phyloP scores from a whole-genome alignment of 2,888 invertebrate species.

The Ptychoptera contaminata region DNA sequence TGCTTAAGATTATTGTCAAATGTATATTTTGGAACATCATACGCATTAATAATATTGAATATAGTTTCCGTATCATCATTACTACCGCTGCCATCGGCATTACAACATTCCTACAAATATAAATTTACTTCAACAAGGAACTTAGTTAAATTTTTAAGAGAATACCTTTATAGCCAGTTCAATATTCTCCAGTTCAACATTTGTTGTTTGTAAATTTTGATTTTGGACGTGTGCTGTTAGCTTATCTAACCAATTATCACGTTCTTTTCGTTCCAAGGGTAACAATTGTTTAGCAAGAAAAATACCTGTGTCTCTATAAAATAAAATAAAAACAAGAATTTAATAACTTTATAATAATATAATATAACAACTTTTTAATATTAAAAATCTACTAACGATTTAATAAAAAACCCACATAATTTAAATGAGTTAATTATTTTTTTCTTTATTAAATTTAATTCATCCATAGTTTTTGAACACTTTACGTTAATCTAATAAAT shows the following conservation, averaged over 20 bases:
- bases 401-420: slow-evolving; percentile 56
- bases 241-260: slow-evolving; percentile 55
- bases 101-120: slow-evolving; percentile 4
- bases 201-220: slow-evolving; percentile 54
- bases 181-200: slow-evolving; percentile 56
- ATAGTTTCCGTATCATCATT: slow-evolving; percentile 55
- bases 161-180: slow-evolving; percentile 55
- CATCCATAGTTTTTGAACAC: not conserved
- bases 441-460: slow-evolving; percentile 27
- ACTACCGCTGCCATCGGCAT: slow-evolving; percentile 30
- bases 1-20: slow-evolving; percentile 68
- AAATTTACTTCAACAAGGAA: slow-evolving; percentile 5
- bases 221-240: slow-evolving; percentile 63
- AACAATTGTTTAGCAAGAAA: slow-evolving; percentile 56
- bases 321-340: not conserved
- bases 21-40: slow-evolving; percentile 58
- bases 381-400: slow-evolving; percentile 27
- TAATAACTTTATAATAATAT: no score
- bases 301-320: slow-evolving; percentile 49
- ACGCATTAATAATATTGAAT: slow-evolving; percentile 66
- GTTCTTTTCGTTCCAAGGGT: slow-evolving; percentile 39
- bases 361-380: no score
- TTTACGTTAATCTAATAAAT: not conserved
- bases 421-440: slow-evolving; percentile 54
- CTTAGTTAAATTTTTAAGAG: slow-evolving; percentile 6